phyloP scores from a whole-genome alignment of 2,797 vertebrate species.

The Thunnus albacares region DNA sequence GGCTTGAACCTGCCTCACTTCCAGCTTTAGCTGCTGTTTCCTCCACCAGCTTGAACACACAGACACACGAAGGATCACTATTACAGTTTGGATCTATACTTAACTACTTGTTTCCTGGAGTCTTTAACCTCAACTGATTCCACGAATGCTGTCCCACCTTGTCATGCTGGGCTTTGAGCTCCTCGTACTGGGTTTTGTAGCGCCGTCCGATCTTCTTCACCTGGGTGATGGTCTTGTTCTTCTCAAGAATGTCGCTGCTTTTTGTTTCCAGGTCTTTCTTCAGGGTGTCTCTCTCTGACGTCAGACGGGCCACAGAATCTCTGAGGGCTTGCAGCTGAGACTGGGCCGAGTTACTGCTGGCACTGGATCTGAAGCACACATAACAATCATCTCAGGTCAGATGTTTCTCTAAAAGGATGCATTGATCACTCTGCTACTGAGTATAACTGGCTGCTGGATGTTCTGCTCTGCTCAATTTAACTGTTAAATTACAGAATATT shows the following conservation, averaged over 20 bases:
- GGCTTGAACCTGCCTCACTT: conserved; percentile 81
- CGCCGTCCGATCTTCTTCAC: conserved; percentile 98
- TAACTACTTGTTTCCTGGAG: background rate
- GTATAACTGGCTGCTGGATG: background rate
- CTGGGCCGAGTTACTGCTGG: conserved; percentile 90
- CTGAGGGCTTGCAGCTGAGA: conserved; percentile 91
- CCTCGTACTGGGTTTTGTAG: conserved; percentile 98
- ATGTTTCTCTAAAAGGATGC: background rate
- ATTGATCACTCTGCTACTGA: background rate
- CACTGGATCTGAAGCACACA: conserved; percentile 85
- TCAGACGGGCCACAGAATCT: conserved; percentile 88
- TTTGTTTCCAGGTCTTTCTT: conserved; percentile 93
- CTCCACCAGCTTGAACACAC: conserved; percentile 79
- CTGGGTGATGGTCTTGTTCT: conserved; percentile 95
- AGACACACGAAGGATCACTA: background rate
- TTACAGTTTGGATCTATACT: background rate
- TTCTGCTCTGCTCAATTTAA: background rate
- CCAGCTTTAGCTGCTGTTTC: conserved; percentile 83
- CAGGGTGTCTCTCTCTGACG: conserved; percentile 88
- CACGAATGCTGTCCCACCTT: conserved; percentile 83
- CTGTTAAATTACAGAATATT: background rate
- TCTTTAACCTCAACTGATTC: background rate
- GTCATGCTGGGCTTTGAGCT: conserved; percentile 95
- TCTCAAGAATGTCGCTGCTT: conserved; percentile 92
- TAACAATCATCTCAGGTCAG: background rate